Evolutionary conservation across 2,888 invertebrate species (phyloP), one percentile per base, ranked within the genome.

Genomic region (Caenorhabditis wallacei): DNA sequence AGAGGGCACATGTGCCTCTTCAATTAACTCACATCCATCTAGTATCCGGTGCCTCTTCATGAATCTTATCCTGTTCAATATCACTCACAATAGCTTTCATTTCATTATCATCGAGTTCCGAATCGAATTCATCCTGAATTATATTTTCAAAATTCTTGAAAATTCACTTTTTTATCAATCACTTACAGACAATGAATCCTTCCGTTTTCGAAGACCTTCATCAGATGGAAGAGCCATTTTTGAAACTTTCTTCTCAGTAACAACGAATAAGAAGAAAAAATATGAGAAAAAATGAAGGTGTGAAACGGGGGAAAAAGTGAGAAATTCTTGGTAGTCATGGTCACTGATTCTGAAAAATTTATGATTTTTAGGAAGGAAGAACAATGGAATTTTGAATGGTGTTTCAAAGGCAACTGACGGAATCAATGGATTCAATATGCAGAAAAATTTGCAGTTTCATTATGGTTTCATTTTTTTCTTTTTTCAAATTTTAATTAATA

Each of bases 11-110:
- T n/a, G n/a, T n/a, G n/a, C n/a, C n/a, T n/a, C n/a, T n/a, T n/a
- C n/a, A n/a, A 46, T 51, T 10, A 57, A 74, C 84, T 75, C 16
- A 85, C 88, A 71, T 74, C 86, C 88, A 86, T 68, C 85, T 48
- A 1, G 84, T 83, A 53, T 85, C 85, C 22, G 84, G 80, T 1
- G 43, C 51, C 26, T 61, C 59, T 37, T 72, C 82, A 20, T 84
- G 74, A 18, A 83, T 59, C 57, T 85, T 83, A 53, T 88, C 87
- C 61, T 84, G 82, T 72, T 88, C 87, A 53, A 88, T 83, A n/a
- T 87, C 88, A 24, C 76, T 82, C 20, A 88, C 84, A 66, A 87
- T 87, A 1, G 80, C 75, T 37, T 87, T 81, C 84, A 87, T 86
- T 76, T 86, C 85, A 43, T 82, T 69, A 59, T 87, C 85, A 51